Percentiles rank a stretch among this genome's conserved stretches.
These are phyloP conservation scores for Chrysodeixis includens DNA, from an alignment of 2,888 invertebrate species.

Conservation along the genomic window DNA sequence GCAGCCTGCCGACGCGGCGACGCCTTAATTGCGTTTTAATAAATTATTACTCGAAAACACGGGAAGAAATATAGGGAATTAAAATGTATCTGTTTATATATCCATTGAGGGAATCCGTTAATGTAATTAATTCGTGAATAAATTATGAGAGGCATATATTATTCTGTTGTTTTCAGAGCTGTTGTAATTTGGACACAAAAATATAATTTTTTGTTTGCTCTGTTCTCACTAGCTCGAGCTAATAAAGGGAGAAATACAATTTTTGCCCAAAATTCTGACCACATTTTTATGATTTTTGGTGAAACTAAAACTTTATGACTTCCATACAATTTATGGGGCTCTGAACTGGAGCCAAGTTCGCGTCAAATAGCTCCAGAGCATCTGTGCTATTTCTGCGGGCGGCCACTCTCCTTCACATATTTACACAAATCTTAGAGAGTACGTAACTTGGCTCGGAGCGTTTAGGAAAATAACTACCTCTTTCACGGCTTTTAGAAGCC, in stretches of 20 bases:
- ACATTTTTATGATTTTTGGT: not conserved
- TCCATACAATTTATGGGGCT: not conserved
- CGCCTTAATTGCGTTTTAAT: constrained; percentile 75
- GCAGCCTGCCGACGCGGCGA: constrained; percentile 60
- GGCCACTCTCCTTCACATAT: constrained; percentile 31
- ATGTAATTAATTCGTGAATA: constrained; percentile 22
- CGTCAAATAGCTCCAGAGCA: constrained; percentile 34
- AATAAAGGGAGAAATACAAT: not conserved
- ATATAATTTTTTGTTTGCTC: not conserved
- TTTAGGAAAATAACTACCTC: constrained; percentile 29
- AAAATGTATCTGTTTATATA: constrained; percentile 37
- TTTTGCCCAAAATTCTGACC: not conserved
- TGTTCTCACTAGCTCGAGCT: not conserved
- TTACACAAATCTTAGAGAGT: constrained; percentile 38
- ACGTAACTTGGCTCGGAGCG: constrained; percentile 16
- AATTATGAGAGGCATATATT: constrained; percentile 11
- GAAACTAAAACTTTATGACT: constrained; percentile 6
- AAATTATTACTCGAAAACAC: constrained; percentile 67
- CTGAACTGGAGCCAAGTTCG: constrained; percentile 25
- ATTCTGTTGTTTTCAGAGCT: not conserved
- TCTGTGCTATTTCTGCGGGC: constrained; percentile 36
- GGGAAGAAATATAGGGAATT: constrained; percentile 56
- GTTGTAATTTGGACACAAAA: not conserved
- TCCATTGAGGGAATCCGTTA: constrained; percentile 28
- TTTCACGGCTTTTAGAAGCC: constrained; percentile 1